Base-by-base conservation (phyloP, 1,140 invertebrate genomes). In the Hesperophylax magnus region DNA sequence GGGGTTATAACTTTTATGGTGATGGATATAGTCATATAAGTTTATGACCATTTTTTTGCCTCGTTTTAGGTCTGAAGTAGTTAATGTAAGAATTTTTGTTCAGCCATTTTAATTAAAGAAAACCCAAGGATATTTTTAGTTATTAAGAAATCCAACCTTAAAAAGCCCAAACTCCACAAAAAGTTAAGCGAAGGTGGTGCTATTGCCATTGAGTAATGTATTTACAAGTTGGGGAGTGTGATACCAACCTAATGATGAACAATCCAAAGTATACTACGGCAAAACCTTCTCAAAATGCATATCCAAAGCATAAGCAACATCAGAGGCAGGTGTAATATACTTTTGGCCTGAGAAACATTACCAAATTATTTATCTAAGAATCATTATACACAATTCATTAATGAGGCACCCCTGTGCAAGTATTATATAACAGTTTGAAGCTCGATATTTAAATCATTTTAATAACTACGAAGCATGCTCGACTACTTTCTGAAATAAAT, bases 241-340 rank as follows among this genome's bases (percentile, higher is more conserved):
- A 82, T 84, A 84, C 83, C 80, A 84, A 84, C 83, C 83, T 84
- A 84, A 79, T 82, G 83, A 58, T 82, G 83, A 80, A 80, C 77
- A 87, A 91, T 91, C 89, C 89, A 91, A 88, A 91, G 89, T 89
- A 91, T 89, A 90, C 88, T 91, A 91, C 89, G 89, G 89, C 89
- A 91, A 88, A 91, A 90, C 88, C 89, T 88, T 89, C 90, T 91
- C 89, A 91, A 89, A 88, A 91, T 90, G 89, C 88, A 91, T 88
- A 91, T 91, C 89, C 89, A 91, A 91, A 91, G 89, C 88, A 89
- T 91, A 88, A 91, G 88, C 89, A 90, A 90, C 89, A 90, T 91
- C 89, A 90, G 87, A 87, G 89, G 89, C 87, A 90, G 88, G 90
- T 90, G 88, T 87, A 90, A 88, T 87, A 90, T 87, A 88, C 87